Evolutionary conservation across 2,797 vertebrate species (phyloP), one percentile per base, ranked within the genome.

Genomic region (Fratercula arctica): DNA sequence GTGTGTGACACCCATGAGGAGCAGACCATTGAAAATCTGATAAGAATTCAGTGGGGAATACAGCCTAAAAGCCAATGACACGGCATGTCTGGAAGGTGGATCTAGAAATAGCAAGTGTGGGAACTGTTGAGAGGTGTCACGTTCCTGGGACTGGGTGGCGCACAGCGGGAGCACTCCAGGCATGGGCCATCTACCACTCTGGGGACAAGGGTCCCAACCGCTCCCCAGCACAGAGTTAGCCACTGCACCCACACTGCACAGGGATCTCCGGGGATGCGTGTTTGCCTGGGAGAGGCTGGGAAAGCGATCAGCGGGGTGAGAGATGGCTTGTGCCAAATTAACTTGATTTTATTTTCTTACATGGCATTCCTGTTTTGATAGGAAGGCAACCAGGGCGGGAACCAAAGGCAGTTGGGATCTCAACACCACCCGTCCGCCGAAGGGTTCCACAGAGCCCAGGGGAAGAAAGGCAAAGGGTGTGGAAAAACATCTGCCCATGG

Each of bases 91-190:
- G 3, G 84, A 92, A 83, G 67, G 76, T 63, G 57, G 73, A 60
- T 92, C 75, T 82, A 70, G 81, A 89, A 93, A 94, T 61, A 94
- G 92, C 75, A 93, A 64, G n/a, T 8, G 9, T 51, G 69, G 78
- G 77, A 79, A 68, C 57, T 61, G 39, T 9, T 67, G 90, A 46
- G 75, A 57, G n/a, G 64, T 43, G 89, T 84, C 92, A 60, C 1
- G 13, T 89, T 94, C 78, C 91, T 73, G 67, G 50, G 80, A 83
- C 56, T 6, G 75, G 59, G 73, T 39, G 0, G 2, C 4, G 11
- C 0, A 1, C 46, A 60, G 56, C 0, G 0, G 73, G 61, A 51
- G 61, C 16, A 35, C 50, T 51, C n/a, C 74, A 66, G 80, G 46
- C 86, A 45, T 0, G 11, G 11, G 59, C 41, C 66, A 90, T 37